A percentile compares a stretch with the other conserved stretches of the same genome.
These are phyloP conservation scores for Nautilus pompilius DNA, from an alignment of 1,140 invertebrate species.

Conservation along the genomic window DNA sequence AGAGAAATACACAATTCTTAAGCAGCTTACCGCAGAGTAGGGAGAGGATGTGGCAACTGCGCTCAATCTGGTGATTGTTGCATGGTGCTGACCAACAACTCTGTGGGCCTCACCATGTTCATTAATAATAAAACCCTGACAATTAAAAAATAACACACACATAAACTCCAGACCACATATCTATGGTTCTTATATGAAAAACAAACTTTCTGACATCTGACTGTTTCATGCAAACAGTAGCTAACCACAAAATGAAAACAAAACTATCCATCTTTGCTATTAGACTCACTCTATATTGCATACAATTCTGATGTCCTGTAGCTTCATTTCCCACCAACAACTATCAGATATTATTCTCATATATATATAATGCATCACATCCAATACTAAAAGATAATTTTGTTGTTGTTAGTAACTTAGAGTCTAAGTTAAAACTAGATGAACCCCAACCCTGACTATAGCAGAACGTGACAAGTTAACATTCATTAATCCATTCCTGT, in stretches of 20 bases:
- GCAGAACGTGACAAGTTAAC: too few relatives aligned
- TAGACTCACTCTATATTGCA: neutral
- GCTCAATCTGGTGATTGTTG: slow-evolving; percentile 41
- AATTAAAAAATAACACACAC: neutral
- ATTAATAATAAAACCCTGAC: slow-evolving; percentile 42
- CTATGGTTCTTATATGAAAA: neutral
- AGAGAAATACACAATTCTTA: neutral
- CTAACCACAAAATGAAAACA: neutral
- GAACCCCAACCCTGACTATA: too few relatives aligned
- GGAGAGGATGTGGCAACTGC: slow-evolving; percentile 43
- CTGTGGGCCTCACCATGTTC: slow-evolving; percentile 38
- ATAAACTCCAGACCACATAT: neutral
- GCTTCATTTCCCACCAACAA: neutral
- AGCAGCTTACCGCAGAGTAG: slow-evolving; percentile 26
- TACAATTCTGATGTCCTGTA: neutral
- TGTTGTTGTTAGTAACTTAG: too few relatives aligned
- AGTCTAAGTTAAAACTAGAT: too few relatives aligned
- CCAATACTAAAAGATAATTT: too few relatives aligned
- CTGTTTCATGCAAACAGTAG: too few relatives aligned
- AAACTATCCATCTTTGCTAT: neutral
- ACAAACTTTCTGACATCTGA: neutral
- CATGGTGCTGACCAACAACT: slow-evolving; percentile 50
- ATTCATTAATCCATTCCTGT: too few relatives aligned
- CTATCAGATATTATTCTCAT: too few relatives aligned
- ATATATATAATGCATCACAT: too few relatives aligned